phyloP scores from a whole-genome alignment of 2,113 vertebrate species.

The Nothocercus nigrocapillus region DNA sequence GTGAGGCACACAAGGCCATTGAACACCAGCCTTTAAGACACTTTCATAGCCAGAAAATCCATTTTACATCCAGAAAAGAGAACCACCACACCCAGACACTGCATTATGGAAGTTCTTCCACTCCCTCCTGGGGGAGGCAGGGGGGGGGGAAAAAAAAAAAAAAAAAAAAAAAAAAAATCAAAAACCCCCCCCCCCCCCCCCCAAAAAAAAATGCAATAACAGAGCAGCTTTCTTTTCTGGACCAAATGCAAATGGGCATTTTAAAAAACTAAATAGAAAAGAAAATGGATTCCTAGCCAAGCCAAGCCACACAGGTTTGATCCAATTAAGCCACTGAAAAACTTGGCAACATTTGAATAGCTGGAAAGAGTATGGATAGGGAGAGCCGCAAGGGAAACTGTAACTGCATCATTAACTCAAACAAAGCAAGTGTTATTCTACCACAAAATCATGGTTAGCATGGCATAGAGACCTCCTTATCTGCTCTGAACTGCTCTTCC shows the following conservation, averaged over 20 bases:
- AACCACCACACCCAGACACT: background rate
- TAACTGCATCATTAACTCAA: background rate
- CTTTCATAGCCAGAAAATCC: background rate
- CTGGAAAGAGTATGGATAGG: background rate
- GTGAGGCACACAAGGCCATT: background rate
- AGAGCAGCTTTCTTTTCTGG: background rate
- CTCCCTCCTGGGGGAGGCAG: background rate
- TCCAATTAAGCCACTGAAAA: background rate
- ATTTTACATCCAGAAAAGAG: background rate
- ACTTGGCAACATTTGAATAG: background rate
- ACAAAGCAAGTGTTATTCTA: background rate
- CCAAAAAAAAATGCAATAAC: background rate
- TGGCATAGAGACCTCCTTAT: background rate
- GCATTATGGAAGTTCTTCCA: background rate
- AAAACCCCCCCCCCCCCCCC: no score
- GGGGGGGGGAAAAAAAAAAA: no score
- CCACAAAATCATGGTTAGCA: background rate
- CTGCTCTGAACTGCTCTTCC: background rate
- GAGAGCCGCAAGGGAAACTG: background rate
- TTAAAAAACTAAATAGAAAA: background rate
- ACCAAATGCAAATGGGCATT: accelerated
- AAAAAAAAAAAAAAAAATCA: background rate
- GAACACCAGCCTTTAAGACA: background rate
- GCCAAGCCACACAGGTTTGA: background rate
- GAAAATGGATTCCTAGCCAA: background rate